Evolutionary conservation across 2,113 vertebrate species (phyloP).

Genomic region (Variabilichromis moorii): DNA sequence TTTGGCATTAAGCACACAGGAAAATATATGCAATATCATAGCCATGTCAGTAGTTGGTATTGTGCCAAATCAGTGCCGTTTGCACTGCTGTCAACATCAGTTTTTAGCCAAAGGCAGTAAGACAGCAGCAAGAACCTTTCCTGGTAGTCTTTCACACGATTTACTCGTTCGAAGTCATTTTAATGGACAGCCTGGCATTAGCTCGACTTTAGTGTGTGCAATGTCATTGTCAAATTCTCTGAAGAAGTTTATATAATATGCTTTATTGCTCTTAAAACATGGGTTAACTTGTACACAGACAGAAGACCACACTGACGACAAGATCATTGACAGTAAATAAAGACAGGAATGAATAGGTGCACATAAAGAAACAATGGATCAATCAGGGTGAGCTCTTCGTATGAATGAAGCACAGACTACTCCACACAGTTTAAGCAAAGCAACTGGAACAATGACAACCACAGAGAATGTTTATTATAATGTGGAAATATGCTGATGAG

Average conservation of each 20-base stretch:
- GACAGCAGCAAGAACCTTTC: neutral
- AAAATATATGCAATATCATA: neutral
- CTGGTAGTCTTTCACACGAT: neutral
- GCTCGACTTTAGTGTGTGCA: constrained; percentile 1
- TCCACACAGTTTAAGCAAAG: constrained; percentile 52
- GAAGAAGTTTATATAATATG: constrained; percentile 59
- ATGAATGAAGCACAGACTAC: constrained; percentile 65
- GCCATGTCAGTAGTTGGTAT: neutral
- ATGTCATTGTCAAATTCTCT: constrained; percentile 45
- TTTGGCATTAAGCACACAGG: neutral
- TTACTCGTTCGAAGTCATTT: neutral
- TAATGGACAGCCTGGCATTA: neutral
- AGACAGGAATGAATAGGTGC: constrained; percentile 54
- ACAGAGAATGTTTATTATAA: constrained; percentile 51
- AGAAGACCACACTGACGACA: constrained; percentile 70
- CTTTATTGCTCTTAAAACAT: constrained; percentile 80
- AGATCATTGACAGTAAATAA: constrained; percentile 62
- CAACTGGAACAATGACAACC: constrained; percentile 57
- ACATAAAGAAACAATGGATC: constrained; percentile 55
- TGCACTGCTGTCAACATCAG: neutral
- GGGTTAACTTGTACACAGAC: constrained; percentile 71
- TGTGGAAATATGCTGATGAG: constrained; percentile 41
- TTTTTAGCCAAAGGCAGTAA: neutral
- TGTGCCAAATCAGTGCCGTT: neutral
- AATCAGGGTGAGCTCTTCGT: constrained; percentile 19